These are phyloP conservation scores for Nomada lathburiana DNA, from an alignment of 2,888 invertebrate species.

Conservation along the genomic window DNA sequence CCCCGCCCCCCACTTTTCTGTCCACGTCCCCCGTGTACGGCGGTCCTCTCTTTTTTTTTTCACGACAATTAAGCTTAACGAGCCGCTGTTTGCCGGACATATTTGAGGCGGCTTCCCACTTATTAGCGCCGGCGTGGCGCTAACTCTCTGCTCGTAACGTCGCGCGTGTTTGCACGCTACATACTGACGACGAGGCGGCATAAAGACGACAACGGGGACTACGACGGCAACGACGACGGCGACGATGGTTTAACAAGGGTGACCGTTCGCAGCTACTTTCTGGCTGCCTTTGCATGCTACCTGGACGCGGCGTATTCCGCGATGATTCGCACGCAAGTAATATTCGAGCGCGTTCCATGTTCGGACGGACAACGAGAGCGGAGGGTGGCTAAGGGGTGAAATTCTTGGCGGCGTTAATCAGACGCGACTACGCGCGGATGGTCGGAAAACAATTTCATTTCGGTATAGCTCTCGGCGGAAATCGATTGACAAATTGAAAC, in stretches of 20 bases:
- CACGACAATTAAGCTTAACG: constrained; percentile 78
- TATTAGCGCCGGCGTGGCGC: constrained; percentile 76
- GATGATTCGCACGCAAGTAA: constrained; percentile 43
- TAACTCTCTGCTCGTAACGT: constrained; percentile 71
- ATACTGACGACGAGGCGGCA: constrained; percentile 63
- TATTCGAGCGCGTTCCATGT: constrained; percentile 9
- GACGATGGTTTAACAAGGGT: constrained; percentile 22
- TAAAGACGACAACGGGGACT: constrained; percentile 36
- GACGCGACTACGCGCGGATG: too few relatives aligned
- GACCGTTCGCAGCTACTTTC: constrained; percentile 47
- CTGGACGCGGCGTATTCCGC: constrained; percentile 20
- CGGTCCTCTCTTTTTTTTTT: constrained; percentile 65
- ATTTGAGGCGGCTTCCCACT: constrained; percentile 78
- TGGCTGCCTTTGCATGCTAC: constrained; percentile 50
- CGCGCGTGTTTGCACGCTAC: constrained; percentile 73
- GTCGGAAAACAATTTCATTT: too few relatives aligned
- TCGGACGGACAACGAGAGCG: neutral
- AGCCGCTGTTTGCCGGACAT: constrained; percentile 76
- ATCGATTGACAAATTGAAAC: too few relatives aligned
- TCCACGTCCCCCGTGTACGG: constrained; percentile 2
- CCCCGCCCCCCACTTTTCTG: constrained; percentile 11
- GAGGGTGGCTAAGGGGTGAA: neutral
- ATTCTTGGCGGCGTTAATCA: neutral
- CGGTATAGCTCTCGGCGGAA: too few relatives aligned
- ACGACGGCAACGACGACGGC: constrained; percentile 20